These are phyloP conservation scores for Hylaeus anthracinus DNA, from an alignment of 1,140 invertebrate species.

Conservation along the genomic window DNA sequence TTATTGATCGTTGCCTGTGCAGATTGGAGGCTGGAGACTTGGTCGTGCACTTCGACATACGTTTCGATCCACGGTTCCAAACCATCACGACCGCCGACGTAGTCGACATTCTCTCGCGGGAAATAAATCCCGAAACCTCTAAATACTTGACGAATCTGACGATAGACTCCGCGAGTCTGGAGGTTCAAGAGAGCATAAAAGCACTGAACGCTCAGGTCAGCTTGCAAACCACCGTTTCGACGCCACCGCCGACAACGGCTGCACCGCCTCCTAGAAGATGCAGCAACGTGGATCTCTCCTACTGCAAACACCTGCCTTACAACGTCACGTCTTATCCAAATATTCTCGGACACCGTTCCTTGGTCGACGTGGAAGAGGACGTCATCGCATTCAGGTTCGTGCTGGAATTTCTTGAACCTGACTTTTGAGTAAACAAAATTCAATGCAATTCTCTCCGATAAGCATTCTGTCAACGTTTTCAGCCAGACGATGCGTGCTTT, in stretches of 20 bases:
- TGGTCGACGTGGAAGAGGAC: conserved; percentile 87
- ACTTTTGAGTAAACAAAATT: no score
- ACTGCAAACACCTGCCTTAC: conserved; percentile 88
- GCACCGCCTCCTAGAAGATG: conserved; percentile 85
- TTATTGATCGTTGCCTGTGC: conserved; percentile 6
- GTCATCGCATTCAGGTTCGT: conserved; percentile 87
- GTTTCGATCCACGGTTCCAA: conserved; percentile 84
- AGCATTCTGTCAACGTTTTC: no score
- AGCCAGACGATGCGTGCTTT: no score
- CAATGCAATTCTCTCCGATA: no score
- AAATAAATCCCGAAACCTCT: conserved; percentile 81
- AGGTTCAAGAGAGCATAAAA: conserved; percentile 84
- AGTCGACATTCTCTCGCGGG: conserved; percentile 82
- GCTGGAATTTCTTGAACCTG: no score
- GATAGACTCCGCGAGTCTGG: conserved; percentile 85
- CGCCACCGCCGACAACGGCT: conserved; percentile 80
- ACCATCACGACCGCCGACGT: conserved; percentile 81
- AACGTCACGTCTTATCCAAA: conserved; percentile 93
- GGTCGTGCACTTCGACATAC: conserved; percentile 87
- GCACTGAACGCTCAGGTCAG: conserved; percentile 81
- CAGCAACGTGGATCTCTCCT: conserved; percentile 84
- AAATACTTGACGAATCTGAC: conserved; percentile 84
- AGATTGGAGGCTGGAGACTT: conserved; percentile 85
- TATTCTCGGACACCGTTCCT: conserved; percentile 85
- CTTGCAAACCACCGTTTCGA: conserved; percentile 81